A percentile compares a stretch with the other conserved stretches of the same genome.
These are phyloP conservation scores for Prolemur simus DNA, from an alignment of 2,113 vertebrate genomes.

Conservation along the genomic window DNA sequence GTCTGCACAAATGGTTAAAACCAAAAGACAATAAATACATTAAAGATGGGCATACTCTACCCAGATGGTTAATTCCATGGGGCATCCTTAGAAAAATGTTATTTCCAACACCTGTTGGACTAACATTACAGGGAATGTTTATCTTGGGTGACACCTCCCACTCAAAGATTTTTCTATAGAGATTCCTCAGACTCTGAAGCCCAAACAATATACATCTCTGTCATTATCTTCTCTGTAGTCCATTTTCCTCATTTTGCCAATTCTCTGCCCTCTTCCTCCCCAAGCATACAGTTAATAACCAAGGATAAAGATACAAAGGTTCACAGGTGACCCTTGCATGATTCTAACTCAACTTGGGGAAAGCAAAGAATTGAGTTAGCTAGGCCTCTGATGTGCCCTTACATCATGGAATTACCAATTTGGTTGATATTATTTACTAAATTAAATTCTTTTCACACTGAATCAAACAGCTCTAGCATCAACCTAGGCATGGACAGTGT, in stretches of 20 bases:
- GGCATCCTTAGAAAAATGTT: neutral
- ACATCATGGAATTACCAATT: neutral
- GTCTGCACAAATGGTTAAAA: neutral
- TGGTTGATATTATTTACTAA: conserved; percentile 33
- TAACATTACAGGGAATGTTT: neutral
- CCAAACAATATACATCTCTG: neutral
- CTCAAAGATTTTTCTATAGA: neutral
- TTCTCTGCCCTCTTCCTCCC: neutral
- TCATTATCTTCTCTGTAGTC: neutral
- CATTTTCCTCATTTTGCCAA: neutral
- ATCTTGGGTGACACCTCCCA: neutral
- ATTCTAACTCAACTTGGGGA: neutral
- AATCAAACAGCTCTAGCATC: neutral
- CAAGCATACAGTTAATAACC: neutral
- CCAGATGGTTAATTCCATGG: neutral
- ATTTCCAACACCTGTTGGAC: neutral
- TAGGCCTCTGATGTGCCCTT: neutral
- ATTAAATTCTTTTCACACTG: conserved; percentile 46
- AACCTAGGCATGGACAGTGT: neutral
- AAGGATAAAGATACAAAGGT: neutral
- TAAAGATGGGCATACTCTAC: neutral
- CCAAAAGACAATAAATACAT: neutral
- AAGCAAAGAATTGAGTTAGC: conserved; percentile 2
- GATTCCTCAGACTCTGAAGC: neutral
- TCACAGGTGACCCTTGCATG: neutral